Conservation (phyloP, 2,888 invertebrate genomes). For the Drosophila niveifrons region DNA sequence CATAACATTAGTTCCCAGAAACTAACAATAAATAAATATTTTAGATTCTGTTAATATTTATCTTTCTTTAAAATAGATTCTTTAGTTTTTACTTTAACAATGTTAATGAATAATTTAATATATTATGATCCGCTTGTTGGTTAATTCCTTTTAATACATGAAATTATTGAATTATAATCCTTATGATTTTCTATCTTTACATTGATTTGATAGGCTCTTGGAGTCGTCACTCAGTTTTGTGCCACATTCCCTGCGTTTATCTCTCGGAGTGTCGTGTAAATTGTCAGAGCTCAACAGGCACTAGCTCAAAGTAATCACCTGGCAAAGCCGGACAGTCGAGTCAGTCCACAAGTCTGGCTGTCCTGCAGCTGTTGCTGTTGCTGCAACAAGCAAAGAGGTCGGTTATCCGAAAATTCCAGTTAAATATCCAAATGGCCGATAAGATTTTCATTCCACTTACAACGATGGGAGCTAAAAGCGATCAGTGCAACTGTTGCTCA, state of each 20-base stretch:
- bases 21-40: too few relatives aligned
- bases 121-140: too few relatives aligned
- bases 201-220: slow-evolving; percentile 14
- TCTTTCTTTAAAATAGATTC: too few relatives aligned
- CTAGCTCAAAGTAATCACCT: slow-evolving; percentile 64
- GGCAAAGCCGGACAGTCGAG: slow-evolving; percentile 27
- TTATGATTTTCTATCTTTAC: background rate
- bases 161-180: too few relatives aligned
- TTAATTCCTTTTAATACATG: too few relatives aligned
- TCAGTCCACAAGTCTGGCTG: background rate
- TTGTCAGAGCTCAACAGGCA: slow-evolving; percentile 66
- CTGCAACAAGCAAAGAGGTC: slow-evolving; percentile 31
- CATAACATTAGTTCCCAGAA: too few relatives aligned
- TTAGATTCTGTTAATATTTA: too few relatives aligned
- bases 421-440: slow-evolving; percentile 69
- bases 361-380: slow-evolving; percentile 36
- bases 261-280: slow-evolving; percentile 56
- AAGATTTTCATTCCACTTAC: slow-evolving; percentile 60
- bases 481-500: slow-evolving; percentile 73
- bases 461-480: slow-evolving; percentile 28
- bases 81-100: too few relatives aligned
- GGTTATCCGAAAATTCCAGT: slow-evolving; percentile 68
- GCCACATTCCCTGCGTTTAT: slow-evolving; percentile 39
- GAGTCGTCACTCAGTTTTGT: slow-evolving; percentile 15
- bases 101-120: too few relatives aligned